Evolutionary conservation across 2,888 invertebrate species (phyloP), one percentile per base, ranked within the genome.

Genomic region (Ferrisia virgata): DNA sequence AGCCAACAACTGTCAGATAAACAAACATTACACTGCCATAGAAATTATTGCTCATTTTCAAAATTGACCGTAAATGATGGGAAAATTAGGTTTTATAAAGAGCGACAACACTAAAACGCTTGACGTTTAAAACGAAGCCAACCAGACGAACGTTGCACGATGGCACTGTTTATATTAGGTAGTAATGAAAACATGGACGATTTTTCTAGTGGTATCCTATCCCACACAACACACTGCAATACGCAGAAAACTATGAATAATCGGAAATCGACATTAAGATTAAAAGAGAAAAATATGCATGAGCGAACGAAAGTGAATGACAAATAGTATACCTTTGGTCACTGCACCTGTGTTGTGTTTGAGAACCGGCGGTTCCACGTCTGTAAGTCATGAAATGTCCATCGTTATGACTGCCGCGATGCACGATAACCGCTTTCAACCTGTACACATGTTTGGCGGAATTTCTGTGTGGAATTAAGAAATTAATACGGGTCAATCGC

Each of bases 341-440:
- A 86, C 85, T 86, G 85, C 86, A 86, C 87, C 87, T 86, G 86
- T 87, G 87, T 86, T 87, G 87, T 85, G 87, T 86, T 87, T 86
- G 85, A 47, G 87, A 87, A 64, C 87, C 85, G 2, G 87, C 85
- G 2, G 89, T 88, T 86, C 95, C 95, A 18, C 96, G 91, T 85
- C 98, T 91, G 89, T 96, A 98, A 76, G 97, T 97, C 85, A 97
- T 94, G 90, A 97, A 98, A 91, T 98, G 98, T 0, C 98, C 98
- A 78, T 95, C 94, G 88, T 94, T 92, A 11, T 95, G 95, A 79
- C 95, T 94, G 2, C 98, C 98, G 86, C 94, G 92, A 90, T 98
- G 98, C 86, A 96, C 96, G 78, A 97, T 94, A 8, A 96, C 96
- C 1, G 96, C 94, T 85, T 92, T 90, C 86, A 98, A 91, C 86